Evolutionary conservation across 2,888 invertebrate genomes (phyloP).

Genomic region (Timandra comae): DNA sequence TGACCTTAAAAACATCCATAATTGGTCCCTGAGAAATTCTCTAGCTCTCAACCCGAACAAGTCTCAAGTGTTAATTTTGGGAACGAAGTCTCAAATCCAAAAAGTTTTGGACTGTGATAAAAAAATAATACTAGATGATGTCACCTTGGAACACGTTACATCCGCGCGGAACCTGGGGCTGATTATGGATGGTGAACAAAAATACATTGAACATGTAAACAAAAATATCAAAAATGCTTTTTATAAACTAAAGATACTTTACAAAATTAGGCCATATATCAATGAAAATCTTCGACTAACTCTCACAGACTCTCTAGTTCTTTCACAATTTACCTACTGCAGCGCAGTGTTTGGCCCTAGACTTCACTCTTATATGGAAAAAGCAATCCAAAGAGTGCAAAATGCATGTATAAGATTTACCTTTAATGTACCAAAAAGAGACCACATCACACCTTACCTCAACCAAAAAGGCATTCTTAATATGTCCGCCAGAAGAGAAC

Average conservation of each 20-base stretch:
- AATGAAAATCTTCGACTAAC: no score
- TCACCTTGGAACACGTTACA: neutral
- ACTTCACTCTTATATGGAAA: conserved; percentile 5
- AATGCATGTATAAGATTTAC: conserved; percentile 6
- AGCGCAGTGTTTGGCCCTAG: conserved; percentile 12
- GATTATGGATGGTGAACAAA: conserved; percentile 1
- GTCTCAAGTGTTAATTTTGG: no score
- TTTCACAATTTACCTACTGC: conserved; percentile 8
- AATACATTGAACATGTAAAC: conserved; percentile 8
- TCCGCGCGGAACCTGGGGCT: neutral
- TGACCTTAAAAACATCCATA: no score
- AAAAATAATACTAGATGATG: neutral
- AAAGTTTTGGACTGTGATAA: no score
- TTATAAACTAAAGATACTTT: neutral
- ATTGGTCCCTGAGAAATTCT: no score
- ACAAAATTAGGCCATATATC: no score
- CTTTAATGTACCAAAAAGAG: neutral
- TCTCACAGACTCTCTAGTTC: neutral
- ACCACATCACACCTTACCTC: neutral
- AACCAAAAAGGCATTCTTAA: neutral
- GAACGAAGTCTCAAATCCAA: no score
- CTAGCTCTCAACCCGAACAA: no score
- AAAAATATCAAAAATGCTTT: conserved; percentile 1
- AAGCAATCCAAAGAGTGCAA: conserved; percentile 10
- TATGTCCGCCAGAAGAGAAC: no score